Evolutionary conservation across 2,797 vertebrate species (phyloP).

Genomic region (Tokudaia tokunoshimensis): DNA sequence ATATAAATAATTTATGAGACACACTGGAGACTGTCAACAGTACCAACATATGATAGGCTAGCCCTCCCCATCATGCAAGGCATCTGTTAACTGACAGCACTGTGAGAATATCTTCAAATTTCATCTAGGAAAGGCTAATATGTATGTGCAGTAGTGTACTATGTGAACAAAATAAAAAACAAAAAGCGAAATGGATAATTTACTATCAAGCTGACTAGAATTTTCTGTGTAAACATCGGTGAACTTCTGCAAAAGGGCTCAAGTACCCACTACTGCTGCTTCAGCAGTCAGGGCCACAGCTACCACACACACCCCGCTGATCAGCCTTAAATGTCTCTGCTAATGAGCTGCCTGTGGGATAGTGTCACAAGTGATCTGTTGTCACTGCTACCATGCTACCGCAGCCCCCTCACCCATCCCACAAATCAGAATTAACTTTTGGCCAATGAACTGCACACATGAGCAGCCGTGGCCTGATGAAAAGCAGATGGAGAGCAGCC

Average conservation of each 20-base stretch:
- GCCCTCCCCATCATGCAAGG: not conserved
- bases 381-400: not conserved
- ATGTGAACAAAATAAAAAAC: not conserved
- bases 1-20: not conserved
- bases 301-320: not conserved
- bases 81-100: not conserved
- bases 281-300: not conserved
- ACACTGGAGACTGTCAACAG: not conserved
- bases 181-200: not conserved
- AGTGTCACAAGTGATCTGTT: not conserved
- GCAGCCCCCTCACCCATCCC: too few species aligned
- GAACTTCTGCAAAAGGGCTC: not conserved
- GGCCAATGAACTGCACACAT: not conserved
- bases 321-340: not conserved
- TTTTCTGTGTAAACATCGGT: not conserved
- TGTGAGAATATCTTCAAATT: not conserved
- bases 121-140: not conserved
- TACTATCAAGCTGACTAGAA: not conserved
- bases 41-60: too few species aligned
- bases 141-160: not conserved
- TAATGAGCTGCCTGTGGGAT: not conserved
- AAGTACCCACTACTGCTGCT: not conserved
- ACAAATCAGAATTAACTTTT: not conserved
- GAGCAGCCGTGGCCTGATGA: too few species aligned
- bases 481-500: not conserved